Evolutionary conservation across 2,888 invertebrate genomes (phyloP), one percentile per base, ranked within the genome.

Genomic region (Cyclophora punctaria): DNA sequence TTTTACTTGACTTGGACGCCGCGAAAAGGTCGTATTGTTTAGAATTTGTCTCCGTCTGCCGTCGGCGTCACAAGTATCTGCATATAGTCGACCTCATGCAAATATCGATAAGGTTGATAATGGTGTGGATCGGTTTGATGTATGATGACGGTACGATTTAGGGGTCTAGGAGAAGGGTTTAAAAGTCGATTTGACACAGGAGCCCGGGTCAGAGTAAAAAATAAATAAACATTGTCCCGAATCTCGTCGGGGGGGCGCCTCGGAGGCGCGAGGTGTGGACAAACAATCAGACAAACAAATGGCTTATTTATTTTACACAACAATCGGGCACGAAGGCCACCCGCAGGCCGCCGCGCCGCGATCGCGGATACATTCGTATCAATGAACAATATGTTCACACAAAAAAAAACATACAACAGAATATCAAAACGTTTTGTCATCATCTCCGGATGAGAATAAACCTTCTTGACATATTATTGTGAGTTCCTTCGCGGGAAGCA

Each of bases 291-390:
- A 64, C 62, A 60, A 55, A 67, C 60, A 63, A 63, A 64, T 66
- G 59, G 62, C 60, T 66, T 69, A 60, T 64, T 64, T 69, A 61
- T 67, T 67, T 60, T 53, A 56, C 51, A 57, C 62, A 58, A 59
- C 60, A 57, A 56, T 58, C 54, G 53, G 6, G 20, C 50, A 47
- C 52, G 50, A 45, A 47, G 55, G 55, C 60, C 62, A 60, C 60
- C 62, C 62, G 60, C 55, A 20, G 55, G 53, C 44, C 49, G 48
- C 43, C 50, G 48, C 46, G 50, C 44, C 44, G 6, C 49, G 51
- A 48, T 46, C 57, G 51, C 53, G 55, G 51, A 55, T 51, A 50
- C 57, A 60, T 53, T 50, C 46, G 40, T 53, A 62, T 52, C 50
- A 54, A 58, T 63, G 55, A 52, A 52, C 20, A 20, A 20, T 20